A percentile compares a stretch with the other conserved stretches of the same genome.
These are phyloP conservation scores for Corbicula japonica DNA, from an alignment of 2,888 invertebrate genomes.

Conservation along the genomic window DNA sequence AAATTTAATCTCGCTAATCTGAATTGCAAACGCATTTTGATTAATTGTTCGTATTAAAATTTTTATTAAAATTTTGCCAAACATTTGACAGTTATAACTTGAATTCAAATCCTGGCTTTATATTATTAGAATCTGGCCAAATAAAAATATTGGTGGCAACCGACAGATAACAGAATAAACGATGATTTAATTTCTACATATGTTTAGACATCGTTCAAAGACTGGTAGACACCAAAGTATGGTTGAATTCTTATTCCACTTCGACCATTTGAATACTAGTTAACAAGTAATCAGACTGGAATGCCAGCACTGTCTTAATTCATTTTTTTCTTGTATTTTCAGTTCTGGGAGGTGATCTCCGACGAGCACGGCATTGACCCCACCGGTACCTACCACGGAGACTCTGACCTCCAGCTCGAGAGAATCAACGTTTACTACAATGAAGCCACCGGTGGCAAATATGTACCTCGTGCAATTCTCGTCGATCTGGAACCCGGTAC, in stretches of 20 bases:
- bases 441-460: slow-evolving; percentile 93
- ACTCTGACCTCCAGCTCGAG: slow-evolving; percentile 95
- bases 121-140: too few species aligned
- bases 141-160: too few species aligned
- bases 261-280: too few species aligned
- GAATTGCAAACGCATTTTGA: neutral
- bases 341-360: slow-evolving; percentile 86
- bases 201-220: too few species aligned
- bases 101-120: too few species aligned
- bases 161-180: too few species aligned
- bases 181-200: too few species aligned
- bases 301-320: too few species aligned
- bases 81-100: too few species aligned
- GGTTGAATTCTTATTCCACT: too few species aligned
- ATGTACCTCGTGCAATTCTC: slow-evolving; percentile 96
- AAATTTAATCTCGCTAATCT: slow-evolving; percentile 18
- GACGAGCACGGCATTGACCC: slow-evolving; percentile 85
- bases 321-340: slow-evolving; percentile 41
- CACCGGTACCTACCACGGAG: slow-evolving; percentile 88
- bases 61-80: slow-evolving; percentile 14
- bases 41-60: slow-evolving; percentile 23
- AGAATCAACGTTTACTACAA: slow-evolving; percentile 97
- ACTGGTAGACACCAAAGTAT: too few species aligned
- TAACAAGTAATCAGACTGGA: too few species aligned
- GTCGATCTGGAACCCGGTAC: slow-evolving; percentile 98